Conservation (phyloP, 2,797 vertebrate species). For the Taeniopygia guttata region DNA sequence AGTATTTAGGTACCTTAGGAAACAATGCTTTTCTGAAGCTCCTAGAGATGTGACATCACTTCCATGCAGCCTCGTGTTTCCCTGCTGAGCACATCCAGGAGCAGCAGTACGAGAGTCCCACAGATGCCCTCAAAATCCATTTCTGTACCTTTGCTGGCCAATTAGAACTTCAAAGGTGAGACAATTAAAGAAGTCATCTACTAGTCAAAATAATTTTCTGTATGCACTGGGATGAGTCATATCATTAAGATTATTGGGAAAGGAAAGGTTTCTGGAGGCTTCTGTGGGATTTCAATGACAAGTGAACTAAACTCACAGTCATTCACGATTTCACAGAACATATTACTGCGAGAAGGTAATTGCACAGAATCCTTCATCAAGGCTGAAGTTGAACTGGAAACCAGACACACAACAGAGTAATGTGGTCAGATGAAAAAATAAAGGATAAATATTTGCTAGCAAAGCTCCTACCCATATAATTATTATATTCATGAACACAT, state of each 20-base stretch:
- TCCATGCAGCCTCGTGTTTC: rapidly evolving
- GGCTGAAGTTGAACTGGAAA: neutral
- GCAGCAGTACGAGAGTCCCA: neutral
- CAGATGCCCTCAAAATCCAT: neutral
- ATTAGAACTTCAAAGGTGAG: neutral
- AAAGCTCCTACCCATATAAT: neutral
- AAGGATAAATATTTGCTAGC: neutral
- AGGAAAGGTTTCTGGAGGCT: neutral
- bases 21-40: neutral
- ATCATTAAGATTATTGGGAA: neutral
- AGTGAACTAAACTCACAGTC: neutral
- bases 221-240: neutral
- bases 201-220: neutral
- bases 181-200: neutral
- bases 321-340: neutral
- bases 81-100: neutral
- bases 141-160: neutral
- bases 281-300: neutral
- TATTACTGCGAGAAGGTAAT: neutral
- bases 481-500: neutral
- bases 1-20: neutral
- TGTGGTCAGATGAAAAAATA: neutral
- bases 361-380: neutral
- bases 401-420: neutral
- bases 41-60: neutral